Conservation (phyloP, 2,113 vertebrate species). For the Urocitellus parryii region DNA sequence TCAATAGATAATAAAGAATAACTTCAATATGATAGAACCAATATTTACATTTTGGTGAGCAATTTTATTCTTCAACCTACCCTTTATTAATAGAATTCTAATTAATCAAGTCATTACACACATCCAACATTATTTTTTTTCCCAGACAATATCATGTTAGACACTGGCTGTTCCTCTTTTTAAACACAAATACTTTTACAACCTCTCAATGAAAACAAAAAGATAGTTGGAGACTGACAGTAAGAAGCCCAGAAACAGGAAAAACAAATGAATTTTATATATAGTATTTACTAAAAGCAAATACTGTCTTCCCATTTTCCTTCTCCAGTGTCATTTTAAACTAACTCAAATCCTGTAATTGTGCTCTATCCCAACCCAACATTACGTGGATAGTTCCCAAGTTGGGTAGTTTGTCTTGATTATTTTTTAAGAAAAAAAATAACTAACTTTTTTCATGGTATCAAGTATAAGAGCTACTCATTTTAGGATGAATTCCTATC, state of each 20-base stretch:
- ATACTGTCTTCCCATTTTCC: constrained; percentile 38
- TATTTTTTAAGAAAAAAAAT: background rate
- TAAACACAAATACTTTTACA: constrained; percentile 25
- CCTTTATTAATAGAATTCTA: constrained; percentile 20
- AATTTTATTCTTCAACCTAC: constrained; percentile 34
- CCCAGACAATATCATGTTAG: background rate
- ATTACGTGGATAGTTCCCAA: constrained; percentile 21
- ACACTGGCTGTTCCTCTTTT: constrained; percentile 12
- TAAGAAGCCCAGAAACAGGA: constrained; percentile 54
- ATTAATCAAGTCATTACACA: background rate
- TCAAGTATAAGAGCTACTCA: background rate
- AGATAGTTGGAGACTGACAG: background rate
- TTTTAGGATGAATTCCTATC: background rate
- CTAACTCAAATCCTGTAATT: background rate
- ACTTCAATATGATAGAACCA: constrained; percentile 30
- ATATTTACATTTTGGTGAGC: constrained; percentile 23
- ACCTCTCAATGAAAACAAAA: constrained; percentile 39
- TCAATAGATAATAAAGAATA: constrained; percentile 13
- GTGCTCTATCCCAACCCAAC: constrained; percentile 29
- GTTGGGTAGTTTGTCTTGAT: background rate
- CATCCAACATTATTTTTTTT: background rate
- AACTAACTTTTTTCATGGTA: constrained; percentile 9
- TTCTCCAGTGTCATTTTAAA: constrained; percentile 15
- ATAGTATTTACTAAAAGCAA: constrained; percentile 20
- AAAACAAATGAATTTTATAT: constrained; percentile 10